phyloP scores from a whole-genome alignment of 2,797 vertebrate species.

The Enteromius radiatus region DNA sequence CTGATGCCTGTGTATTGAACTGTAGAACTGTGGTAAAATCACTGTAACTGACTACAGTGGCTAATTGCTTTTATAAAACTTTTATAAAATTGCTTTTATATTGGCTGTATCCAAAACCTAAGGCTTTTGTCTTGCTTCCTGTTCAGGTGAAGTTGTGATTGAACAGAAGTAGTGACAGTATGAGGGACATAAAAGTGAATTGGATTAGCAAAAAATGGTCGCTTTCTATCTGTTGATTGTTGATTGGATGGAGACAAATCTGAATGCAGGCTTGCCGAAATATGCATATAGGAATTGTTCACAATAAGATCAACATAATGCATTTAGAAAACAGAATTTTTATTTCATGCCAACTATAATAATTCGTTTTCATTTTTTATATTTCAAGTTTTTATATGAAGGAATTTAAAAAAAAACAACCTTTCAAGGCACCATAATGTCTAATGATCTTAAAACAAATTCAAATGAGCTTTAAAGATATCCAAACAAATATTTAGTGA shows the following conservation, averaged over 20 bases:
- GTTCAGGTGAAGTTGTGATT: not conserved
- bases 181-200: not conserved
- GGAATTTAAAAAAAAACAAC: not conserved
- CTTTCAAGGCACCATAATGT: not conserved
- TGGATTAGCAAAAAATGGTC: not conserved
- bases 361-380: not conserved
- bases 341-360: not conserved
- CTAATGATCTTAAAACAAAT: conserved; percentile 14
- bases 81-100: not conserved
- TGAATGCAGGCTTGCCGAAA: not conserved
- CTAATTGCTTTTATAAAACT: not conserved
- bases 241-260: not conserved
- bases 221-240: not conserved
- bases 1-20: not conserved
- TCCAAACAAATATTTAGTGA: conserved; percentile 7
- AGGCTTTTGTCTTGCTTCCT: not conserved
- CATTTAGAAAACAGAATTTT: not conserved
- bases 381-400: not conserved
- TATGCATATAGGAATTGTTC: not conserved
- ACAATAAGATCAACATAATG: not conserved
- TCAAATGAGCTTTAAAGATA: not conserved
- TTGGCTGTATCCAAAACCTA: not conserved
- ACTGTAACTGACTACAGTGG: not conserved
- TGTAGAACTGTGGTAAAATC: not conserved
- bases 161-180: not conserved